A percentile compares a stretch with the other conserved stretches of the same genome.
These are phyloP conservation scores for Gymnocephalus cernua DNA, from an alignment of 2,113 vertebrate genomes.

Conservation along the genomic window DNA sequence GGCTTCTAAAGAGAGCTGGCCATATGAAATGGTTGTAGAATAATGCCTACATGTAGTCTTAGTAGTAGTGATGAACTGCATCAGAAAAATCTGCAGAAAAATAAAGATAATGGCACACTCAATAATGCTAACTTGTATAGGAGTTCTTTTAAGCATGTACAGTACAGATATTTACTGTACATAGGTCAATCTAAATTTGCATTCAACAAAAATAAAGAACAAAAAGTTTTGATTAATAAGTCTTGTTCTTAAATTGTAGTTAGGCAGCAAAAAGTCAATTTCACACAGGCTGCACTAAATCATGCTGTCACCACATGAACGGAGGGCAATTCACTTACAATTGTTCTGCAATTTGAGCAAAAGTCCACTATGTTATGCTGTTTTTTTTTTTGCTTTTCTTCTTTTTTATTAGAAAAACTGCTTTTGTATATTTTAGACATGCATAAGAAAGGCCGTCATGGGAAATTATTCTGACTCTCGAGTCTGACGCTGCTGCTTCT, in stretches of 20 bases:
- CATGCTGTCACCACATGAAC: slow-evolving; percentile 34
- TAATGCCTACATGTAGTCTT: neutral
- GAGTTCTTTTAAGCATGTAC: neutral
- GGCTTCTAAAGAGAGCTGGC: neutral
- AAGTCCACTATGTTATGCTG: slow-evolving; percentile 15
- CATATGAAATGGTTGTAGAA: neutral
- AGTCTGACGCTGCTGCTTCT: slow-evolving; percentile 14
- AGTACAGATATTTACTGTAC: too few species aligned
- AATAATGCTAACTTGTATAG: neutral
- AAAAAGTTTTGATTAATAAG: slow-evolving; percentile 2
- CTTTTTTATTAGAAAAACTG: neutral
- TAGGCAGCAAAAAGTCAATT: slow-evolving; percentile 47
- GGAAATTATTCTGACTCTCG: slow-evolving; percentile 10
- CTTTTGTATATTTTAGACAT: slow-evolving; percentile 19
- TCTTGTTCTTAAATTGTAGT: slow-evolving; percentile 27
- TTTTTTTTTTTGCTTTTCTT: neutral
- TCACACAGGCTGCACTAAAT: slow-evolving; percentile 62
- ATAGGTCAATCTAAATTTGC: neutral
- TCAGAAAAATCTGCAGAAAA: neutral
- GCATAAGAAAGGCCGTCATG: slow-evolving; percentile 7
- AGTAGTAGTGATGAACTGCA: neutral
- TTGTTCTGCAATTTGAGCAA: slow-evolving; percentile 42
- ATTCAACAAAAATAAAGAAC: slow-evolving; percentile 4
- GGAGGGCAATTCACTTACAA: slow-evolving; percentile 24
- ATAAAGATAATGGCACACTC: neutral